Evolutionary conservation across 2,888 invertebrate species (phyloP).

Genomic region (Stenchaetothrips biformis): DNA sequence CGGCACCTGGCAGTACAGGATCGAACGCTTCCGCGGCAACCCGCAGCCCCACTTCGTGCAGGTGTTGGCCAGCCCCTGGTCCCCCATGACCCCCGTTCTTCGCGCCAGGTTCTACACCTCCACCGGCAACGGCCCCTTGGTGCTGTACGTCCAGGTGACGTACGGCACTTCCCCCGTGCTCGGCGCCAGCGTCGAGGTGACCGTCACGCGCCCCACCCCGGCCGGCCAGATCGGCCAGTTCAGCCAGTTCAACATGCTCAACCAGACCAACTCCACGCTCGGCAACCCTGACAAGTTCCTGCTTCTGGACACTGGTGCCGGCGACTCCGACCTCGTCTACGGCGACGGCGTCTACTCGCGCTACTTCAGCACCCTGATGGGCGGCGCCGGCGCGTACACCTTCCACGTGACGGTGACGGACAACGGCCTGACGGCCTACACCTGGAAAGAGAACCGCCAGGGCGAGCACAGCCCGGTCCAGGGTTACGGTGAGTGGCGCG

Average conservation of each 20-base stretch:
- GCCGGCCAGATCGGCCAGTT: not conserved
- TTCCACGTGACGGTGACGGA: conserved; percentile 51
- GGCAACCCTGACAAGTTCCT: conserved; percentile 47
- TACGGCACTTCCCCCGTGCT: conserved; percentile 54
- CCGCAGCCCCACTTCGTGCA: conserved; percentile 59
- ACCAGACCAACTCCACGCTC: conserved; percentile 37
- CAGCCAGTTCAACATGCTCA: conserved; percentile 29
- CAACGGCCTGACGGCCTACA: conserved; percentile 54
- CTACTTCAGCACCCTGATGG: conserved; percentile 52
- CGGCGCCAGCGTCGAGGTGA: conserved; percentile 54
- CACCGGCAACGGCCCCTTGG: conserved; percentile 46
- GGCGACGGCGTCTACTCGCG: conserved; percentile 63
- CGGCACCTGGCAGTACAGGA: conserved; percentile 57
- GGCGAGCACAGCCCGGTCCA: not conserved
- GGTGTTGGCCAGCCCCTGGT: conserved; percentile 54
- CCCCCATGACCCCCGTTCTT: conserved; percentile 47
- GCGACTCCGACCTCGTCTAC: conserved; percentile 59
- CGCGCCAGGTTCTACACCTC: conserved; percentile 50
- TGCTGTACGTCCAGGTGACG: conserved; percentile 50
- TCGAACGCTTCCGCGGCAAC: conserved; percentile 54
- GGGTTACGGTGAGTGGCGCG: not conserved
- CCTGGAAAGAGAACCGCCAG: conserved; percentile 44
- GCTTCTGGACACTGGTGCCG: conserved; percentile 56
- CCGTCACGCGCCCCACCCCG: conserved; percentile 43
- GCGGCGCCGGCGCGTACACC: conserved; percentile 49